Evolutionary conservation across 2,113 vertebrate species (phyloP), one percentile per base, ranked within the genome.

Genomic region (Furnarius figulus): DNA sequence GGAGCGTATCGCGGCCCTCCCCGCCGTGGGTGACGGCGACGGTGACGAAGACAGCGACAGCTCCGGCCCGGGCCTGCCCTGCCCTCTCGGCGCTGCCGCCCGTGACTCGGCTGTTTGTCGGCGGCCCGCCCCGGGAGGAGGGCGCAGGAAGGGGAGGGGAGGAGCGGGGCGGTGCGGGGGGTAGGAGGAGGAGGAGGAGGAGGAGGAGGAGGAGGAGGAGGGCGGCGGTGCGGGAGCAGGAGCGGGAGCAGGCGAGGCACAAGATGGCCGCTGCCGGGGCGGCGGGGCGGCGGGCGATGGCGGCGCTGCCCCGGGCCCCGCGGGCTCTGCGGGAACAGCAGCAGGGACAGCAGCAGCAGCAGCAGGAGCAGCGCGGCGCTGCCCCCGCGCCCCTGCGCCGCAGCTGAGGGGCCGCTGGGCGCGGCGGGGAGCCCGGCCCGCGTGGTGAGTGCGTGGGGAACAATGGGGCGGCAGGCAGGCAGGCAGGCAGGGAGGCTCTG

Each of bases 191-290:
- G 40, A 40, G 40, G 40, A 40, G 14, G 40, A n/a, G 40, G 10
- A 13, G 40, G 40, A 40, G 40, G 40, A 11, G 40, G 40, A 11
- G 40, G 40, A 13, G 40, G 40, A 40, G 40, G 40, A 40, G 40
- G 40, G 11, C 40, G 5, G 40, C 40, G 40, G 40, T 40, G 40
- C 11, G 39, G 39, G 84, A 91, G 96, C 31, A 93, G 40, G 40
- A 12, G 40, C 11, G 39, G 39, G 84, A 91, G 96, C 31, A 93
- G 94, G 56, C 31, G 93, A 58, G 66, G 89, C 96, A 97, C 98
- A 98, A 98, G 97, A 98, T 98, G 98, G 98, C 98, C 97, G 97
- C 98, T 95, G 98, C 96, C 96, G 98, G 97, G 56, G 97, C 89
- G 87, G 95, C 14, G 56, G 79, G 74, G 44, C 14, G 80, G 67